These are phyloP conservation scores for Propithecus coquereli DNA, from an alignment of 2,113 vertebrate genomes.

Conservation along the genomic window DNA sequence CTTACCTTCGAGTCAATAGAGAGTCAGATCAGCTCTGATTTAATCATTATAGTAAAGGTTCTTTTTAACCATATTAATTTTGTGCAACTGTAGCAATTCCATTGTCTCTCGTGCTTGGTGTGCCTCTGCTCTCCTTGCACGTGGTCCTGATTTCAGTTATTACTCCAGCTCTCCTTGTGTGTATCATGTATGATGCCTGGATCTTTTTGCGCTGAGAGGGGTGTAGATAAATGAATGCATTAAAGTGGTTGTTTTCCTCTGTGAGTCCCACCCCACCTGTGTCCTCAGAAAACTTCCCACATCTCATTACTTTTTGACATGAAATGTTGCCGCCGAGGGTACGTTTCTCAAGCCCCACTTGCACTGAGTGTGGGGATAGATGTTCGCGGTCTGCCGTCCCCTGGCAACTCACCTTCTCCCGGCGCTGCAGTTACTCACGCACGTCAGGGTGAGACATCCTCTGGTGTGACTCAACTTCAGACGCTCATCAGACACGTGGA, in stretches of 20 bases:
- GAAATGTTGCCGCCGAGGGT: not conserved
- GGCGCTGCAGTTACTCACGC: fast-evolving
- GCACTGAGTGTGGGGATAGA: not conserved
- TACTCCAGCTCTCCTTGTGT: fast-evolving
- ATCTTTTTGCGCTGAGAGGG: not conserved
- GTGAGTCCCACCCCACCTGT: too few species aligned
- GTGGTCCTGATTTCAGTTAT: not conserved
- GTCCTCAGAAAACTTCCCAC: not conserved
- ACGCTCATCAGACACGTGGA: fast-evolving
- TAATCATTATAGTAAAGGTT: not conserved
- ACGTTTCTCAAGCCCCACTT: not conserved
- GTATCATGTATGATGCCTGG: not conserved
- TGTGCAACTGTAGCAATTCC: not conserved
- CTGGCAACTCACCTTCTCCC: too few species aligned
- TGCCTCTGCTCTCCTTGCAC: fast-evolving
- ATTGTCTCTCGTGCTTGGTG: not conserved
- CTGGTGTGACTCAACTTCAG: too few species aligned
- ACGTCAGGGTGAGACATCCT: fast-evolving
- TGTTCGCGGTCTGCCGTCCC: fast-evolving
- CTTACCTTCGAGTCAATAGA: not conserved
- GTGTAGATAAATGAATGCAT: not conserved
- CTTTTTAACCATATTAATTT: not conserved
- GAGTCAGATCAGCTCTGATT: not conserved
- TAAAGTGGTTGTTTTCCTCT: too few species aligned
- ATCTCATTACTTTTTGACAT: not conserved